These are phyloP conservation scores for Axea sp. DNA, from an alignment of 2,888 invertebrate species.

Conservation along the genomic window DNA sequence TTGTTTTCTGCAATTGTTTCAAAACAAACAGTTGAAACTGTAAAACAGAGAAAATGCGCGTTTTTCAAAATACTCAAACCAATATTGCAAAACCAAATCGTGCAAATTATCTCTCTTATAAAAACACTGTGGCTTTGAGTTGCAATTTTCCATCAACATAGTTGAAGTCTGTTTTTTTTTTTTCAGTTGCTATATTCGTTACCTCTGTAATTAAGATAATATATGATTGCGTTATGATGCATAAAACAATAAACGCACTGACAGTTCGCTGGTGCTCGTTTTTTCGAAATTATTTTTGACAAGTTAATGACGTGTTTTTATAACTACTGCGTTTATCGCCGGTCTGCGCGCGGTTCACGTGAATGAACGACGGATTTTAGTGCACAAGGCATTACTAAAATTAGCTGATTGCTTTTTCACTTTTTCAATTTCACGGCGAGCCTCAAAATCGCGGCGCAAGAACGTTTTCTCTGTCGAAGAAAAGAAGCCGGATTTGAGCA, in stretches of 20 bases:
- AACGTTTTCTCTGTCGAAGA: no score
- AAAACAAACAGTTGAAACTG: no score
- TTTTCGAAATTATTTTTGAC: constrained; percentile 48
- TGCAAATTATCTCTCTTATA: no score
- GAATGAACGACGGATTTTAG: not conserved
- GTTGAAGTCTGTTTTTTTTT: not conserved
- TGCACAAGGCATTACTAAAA: constrained; percentile 18
- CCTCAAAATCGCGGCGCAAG: no score
- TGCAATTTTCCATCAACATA: no score
- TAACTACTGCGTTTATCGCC: constrained; percentile 31
- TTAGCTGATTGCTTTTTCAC: not conserved
- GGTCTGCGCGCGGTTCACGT: constrained; percentile 8
- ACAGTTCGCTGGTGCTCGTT: constrained; percentile 6
- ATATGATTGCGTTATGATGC: not conserved
- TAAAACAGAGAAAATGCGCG: no score
- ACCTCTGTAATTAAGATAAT: constrained; percentile 3
- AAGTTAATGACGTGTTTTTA: constrained; percentile 47
- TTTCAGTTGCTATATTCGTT: constrained; percentile 5
- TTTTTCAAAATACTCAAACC: no score
- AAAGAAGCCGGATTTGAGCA: no score
- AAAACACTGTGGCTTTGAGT: no score
- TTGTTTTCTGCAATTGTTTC: no score
- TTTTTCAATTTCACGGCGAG: no score
- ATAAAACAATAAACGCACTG: constrained; percentile 30
- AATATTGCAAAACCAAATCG: no score